Percentiles rank a stretch among this genome's conserved stretches.
phyloP scores from a whole-genome alignment of 2,113 vertebrate genomes.

The Nycticryphes semicollaris region DNA sequence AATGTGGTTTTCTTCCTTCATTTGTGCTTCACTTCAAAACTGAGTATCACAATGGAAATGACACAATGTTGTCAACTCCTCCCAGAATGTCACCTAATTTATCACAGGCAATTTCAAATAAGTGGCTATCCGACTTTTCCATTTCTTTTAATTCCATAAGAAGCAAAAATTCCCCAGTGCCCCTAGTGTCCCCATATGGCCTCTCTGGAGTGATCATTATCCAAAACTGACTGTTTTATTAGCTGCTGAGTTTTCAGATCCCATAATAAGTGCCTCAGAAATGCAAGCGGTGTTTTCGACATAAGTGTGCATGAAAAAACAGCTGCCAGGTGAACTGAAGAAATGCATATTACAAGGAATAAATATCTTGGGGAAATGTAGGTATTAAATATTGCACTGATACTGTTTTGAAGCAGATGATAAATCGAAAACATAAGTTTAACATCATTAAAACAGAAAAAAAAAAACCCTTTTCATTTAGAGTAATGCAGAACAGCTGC shows the following conservation, averaged over 20 bases:
- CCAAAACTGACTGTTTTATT: slow-evolving; percentile 61
- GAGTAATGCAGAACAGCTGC: slow-evolving; percentile 15
- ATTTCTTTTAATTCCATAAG: slow-evolving; percentile 61
- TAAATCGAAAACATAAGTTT: background rate
- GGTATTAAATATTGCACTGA: background rate
- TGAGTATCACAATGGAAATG: slow-evolving; percentile 53
- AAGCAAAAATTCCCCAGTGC: slow-evolving; percentile 47
- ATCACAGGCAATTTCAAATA: slow-evolving; percentile 38
- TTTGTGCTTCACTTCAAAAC: slow-evolving; percentile 6
- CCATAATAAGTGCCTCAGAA: slow-evolving; percentile 13
- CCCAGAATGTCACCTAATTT: slow-evolving; percentile 50
- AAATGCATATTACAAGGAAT: background rate
- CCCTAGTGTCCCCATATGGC: slow-evolving; percentile 54
- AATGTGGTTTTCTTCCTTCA: background rate
- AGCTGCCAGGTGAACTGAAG: background rate
- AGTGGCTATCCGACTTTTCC: slow-evolving; percentile 38
- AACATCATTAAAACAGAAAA: background rate
- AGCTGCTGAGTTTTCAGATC: slow-evolving; percentile 47
- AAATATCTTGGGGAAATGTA: background rate
- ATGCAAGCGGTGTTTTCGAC: background rate
- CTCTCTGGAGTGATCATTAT: slow-evolving; percentile 47
- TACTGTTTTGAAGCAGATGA: background rate
- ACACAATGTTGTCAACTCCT: slow-evolving; percentile 16
- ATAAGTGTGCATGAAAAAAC: background rate
- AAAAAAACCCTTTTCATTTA: background rate